Evolutionary conservation across 1,140 invertebrate genomes (phyloP).

Genomic region (Pachypsylla venusta): DNA sequence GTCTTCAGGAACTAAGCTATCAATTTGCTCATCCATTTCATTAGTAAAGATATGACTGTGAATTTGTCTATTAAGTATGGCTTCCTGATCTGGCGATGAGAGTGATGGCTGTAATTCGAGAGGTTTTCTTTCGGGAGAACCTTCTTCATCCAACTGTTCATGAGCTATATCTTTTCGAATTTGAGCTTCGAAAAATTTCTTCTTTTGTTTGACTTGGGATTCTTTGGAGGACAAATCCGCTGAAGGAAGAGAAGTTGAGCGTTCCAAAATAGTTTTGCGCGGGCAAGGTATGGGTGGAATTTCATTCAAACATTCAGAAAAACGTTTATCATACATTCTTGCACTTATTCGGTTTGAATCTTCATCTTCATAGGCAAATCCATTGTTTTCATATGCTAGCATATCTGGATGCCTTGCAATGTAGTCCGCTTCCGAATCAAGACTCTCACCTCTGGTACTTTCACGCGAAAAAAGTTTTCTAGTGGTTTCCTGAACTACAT

Average conservation of each 20-base stretch:
- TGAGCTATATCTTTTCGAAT: conserved; percentile 36
- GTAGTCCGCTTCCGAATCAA: conserved; percentile 29
- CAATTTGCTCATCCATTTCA: conserved; percentile 31
- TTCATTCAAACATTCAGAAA: conserved; percentile 11
- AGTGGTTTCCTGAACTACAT: conserved; percentile 21
- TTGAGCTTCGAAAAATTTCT: conserved; percentile 34
- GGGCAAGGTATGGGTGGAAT: conserved; percentile 23
- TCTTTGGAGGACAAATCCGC: conserved; percentile 31
- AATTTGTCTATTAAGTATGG: conserved; percentile 28
- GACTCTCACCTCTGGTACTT: conserved; percentile 17
- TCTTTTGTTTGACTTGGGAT: conserved; percentile 29
- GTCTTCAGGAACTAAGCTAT: conserved; percentile 26
- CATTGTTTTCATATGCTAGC: conserved; percentile 35
- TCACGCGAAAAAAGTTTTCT: conserved; percentile 5
- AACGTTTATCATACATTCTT: conserved; percentile 9
- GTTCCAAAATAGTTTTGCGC: conserved; percentile 32
- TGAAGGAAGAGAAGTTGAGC: conserved; percentile 34
- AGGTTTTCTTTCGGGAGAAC: conserved; percentile 34
- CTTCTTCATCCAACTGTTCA: conserved; percentile 35
- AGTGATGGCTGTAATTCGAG: conserved; percentile 19
- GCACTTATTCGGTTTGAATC: conserved; percentile 20
- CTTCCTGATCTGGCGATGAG: conserved; percentile 26
- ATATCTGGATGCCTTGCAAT: conserved; percentile 21
- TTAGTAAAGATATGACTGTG: conserved; percentile 30
- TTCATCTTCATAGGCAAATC: conserved; percentile 33